phyloP scores from a whole-genome alignment of 1,140 invertebrate genomes.

The Leptinotarsa texana region DNA sequence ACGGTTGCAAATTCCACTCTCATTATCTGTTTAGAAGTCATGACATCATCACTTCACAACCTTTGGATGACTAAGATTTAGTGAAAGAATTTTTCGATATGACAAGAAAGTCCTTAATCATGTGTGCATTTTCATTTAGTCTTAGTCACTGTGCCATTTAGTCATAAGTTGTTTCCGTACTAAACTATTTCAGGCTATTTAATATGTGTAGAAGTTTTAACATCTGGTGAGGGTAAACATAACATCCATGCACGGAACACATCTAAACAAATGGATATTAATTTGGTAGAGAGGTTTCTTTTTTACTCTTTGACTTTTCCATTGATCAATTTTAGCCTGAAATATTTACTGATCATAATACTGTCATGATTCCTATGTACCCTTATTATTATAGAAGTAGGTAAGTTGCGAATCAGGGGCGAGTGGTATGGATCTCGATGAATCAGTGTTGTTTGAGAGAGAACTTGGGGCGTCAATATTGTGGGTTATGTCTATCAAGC shows the following conservation, averaged over 20 bases:
- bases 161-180: constrained; percentile 6
- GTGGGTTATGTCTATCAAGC: constrained; percentile 54
- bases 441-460: constrained; percentile 28
- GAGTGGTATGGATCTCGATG: constrained; percentile 23
- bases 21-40: constrained; percentile 3
- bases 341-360: constrained; percentile 40
- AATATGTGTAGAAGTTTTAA: not conserved
- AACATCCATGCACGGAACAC: not conserved
- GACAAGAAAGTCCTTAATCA: not conserved
- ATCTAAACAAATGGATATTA: not conserved
- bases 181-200: constrained; percentile 36
- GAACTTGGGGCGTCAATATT: constrained; percentile 50
- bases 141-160: not conserved
- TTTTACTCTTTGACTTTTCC: constrained; percentile 24
- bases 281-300: constrained; percentile 53
- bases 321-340: constrained; percentile 10
- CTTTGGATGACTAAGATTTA: not conserved
- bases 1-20: not conserved
- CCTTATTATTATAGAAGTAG: constrained; percentile 37
- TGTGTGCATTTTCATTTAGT: not conserved
- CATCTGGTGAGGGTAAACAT: not conserved
- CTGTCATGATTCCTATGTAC: constrained; percentile 44
- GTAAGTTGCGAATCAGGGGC: constrained; percentile 37
- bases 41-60: not conserved
- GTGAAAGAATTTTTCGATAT: not conserved